phyloP scores from a whole-genome alignment of 2,888 invertebrate genomes.

The Apamea monoglypha region DNA sequence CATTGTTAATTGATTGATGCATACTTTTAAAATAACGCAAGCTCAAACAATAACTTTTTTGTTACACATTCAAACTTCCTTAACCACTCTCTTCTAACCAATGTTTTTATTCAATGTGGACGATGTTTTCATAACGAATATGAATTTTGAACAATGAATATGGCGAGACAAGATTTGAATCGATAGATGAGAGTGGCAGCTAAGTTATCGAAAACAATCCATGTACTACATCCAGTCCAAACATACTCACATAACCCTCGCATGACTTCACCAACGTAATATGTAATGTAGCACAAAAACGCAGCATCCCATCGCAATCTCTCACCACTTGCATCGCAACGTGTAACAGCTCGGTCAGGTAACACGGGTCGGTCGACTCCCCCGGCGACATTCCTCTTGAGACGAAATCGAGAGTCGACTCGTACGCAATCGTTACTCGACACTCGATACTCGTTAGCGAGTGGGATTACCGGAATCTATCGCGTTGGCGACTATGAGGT shows the following conservation, averaged over 20 bases:
- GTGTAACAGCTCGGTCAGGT: slow-evolving; percentile 69
- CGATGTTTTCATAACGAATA: slow-evolving; percentile 39
- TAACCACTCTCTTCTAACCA: slow-evolving; percentile 4
- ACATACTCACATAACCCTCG: background rate
- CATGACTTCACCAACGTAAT: slow-evolving; percentile 35
- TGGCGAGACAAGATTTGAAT: slow-evolving; percentile 15
- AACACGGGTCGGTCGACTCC: slow-evolving; percentile 70
- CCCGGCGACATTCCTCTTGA: slow-evolving; percentile 78
- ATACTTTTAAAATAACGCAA: slow-evolving; percentile 27
- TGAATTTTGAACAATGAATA: slow-evolving; percentile 37
- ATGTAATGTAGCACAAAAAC: slow-evolving; percentile 59
- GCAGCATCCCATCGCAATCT: slow-evolving; percentile 60
- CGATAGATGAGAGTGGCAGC: background rate
- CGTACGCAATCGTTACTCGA: slow-evolving; percentile 73
- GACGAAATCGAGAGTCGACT: slow-evolving; percentile 83
- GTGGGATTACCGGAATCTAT: slow-evolving; percentile 73
- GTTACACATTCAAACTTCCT: slow-evolving; percentile 29
- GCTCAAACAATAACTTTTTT: slow-evolving; percentile 44
- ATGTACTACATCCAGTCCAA: background rate
- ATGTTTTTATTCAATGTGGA: slow-evolving; percentile 20
- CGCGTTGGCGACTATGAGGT: slow-evolving; percentile 63
- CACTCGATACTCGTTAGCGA: slow-evolving; percentile 68
- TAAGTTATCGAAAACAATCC: background rate
- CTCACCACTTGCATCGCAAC: slow-evolving; percentile 65
- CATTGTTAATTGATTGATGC: slow-evolving; percentile 41